Conservation (phyloP, 2,797 vertebrate genomes). For the Scolopax rusticola region DNA sequence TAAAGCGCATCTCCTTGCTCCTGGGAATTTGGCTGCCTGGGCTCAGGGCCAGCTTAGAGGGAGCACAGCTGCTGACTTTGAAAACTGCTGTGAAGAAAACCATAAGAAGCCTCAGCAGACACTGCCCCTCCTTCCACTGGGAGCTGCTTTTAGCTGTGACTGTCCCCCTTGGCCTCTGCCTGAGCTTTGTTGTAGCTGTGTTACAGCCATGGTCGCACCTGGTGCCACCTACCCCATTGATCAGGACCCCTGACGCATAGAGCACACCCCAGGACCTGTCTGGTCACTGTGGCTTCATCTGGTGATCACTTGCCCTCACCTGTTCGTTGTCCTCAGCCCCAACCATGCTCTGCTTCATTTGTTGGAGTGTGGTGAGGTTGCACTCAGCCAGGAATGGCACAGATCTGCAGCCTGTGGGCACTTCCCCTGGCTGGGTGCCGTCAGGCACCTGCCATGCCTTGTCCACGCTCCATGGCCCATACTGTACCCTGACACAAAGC, state of each 20-base stretch:
- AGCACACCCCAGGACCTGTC: background rate
- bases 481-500: background rate
- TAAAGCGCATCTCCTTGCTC: background rate
- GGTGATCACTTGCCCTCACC: background rate
- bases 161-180: rapidly evolving
- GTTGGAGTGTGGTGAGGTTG: rapidly evolving
- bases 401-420: background rate
- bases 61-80: background rate
- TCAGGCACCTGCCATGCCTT: background rate
- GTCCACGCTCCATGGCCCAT: too few species aligned
- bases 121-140: background rate
- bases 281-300: rapidly evolving
- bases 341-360: background rate
- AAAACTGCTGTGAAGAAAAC: background rate
- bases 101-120: background rate
- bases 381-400: background rate
- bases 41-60: background rate
- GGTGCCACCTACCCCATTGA: background rate
- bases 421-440: background rate
- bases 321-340: background rate
- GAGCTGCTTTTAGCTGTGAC: background rate
- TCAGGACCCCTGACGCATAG: background rate
- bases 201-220: rapidly evolving
- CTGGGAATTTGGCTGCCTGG: background rate
- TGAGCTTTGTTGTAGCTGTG: background rate